These are phyloP conservation scores for Brenthis ino DNA, from an alignment of 2,888 invertebrate genomes.

Conservation along the genomic window DNA sequence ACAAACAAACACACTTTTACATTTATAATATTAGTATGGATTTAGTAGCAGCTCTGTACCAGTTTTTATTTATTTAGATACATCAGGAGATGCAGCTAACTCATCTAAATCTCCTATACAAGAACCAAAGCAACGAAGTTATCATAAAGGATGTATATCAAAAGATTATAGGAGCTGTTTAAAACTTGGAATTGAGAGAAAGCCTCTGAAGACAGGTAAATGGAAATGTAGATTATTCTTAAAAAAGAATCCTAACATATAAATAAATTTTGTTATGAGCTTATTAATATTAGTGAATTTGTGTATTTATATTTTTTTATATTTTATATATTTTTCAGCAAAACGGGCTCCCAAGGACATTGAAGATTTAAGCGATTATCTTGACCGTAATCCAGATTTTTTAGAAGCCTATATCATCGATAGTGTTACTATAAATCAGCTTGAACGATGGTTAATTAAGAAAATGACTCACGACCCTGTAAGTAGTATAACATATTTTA, in stretches of 20 bases:
- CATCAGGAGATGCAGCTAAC: slow-evolving; percentile 1
- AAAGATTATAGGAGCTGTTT: slow-evolving; percentile 8
- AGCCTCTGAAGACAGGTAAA: slow-evolving; percentile 16
- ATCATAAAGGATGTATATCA: slow-evolving; percentile 47
- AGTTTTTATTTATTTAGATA: neutral
- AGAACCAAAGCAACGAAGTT: slow-evolving; percentile 39
- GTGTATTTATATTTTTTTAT: neutral
- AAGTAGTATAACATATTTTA: slow-evolving; percentile 31
- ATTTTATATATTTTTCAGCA: slow-evolving; percentile 14
- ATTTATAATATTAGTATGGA: too few species aligned
- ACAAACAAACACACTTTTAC: too few species aligned
- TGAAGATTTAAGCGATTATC: slow-evolving; percentile 71
- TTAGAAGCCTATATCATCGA: slow-evolving; percentile 85
- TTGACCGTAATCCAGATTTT: slow-evolving; percentile 84
- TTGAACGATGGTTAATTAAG: slow-evolving; percentile 86
- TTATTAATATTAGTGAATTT: too few species aligned
- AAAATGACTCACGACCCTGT: slow-evolving; percentile 46
- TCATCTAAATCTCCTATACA: slow-evolving; percentile 10
- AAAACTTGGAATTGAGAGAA: slow-evolving; percentile 14
- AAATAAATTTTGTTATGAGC: too few species aligned
- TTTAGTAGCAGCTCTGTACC: too few species aligned
- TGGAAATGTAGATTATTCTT: neutral
- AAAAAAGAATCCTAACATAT: too few species aligned
- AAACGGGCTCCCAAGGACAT: slow-evolving; percentile 40
- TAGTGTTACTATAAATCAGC: slow-evolving; percentile 82